Evolutionary conservation across 23 tunicate species (phyloP), one percentile per base, ranked within the genome.

Genomic region (Ascidia mentula): DNA sequence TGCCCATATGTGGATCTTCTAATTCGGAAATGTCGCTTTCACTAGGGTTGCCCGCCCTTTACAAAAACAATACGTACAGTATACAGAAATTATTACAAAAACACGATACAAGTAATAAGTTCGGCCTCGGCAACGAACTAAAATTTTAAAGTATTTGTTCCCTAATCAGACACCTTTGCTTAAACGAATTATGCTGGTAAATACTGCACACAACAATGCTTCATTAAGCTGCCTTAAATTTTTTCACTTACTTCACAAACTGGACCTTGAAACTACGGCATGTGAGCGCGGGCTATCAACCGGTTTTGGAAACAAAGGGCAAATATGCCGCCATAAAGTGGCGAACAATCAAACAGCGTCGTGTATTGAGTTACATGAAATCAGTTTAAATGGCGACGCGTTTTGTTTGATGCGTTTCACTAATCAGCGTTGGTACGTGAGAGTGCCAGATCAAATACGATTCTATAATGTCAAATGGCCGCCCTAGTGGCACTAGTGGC

Each of bases 21-120:
- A 80, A 30, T 18, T 80, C 77, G 2, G 84, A 80, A 5, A 72
- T 34, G 33, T 80, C 84, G 17, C 76, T 65, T 42, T 39, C 84
- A 40, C 69, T 80, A 4, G 69, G 84, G 22, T 71, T 61, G 31
- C 24, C 69, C 7, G 84, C 42, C 31, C 84, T 80, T 20, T 36
- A 8, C 38, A 34, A 71, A 71, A 8, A 69, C 33, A 42, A 42
- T 42, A n/a, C n/a, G n/a, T n/a, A n/a, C n/a, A n/a, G n/a, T n/a
- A n/a, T n/a, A n/a, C n/a, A n/a, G n/a, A n/a, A n/a, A n/a, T n/a
- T n/a, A n/a, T n/a, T n/a, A n/a, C n/a, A n/a, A n/a, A n/a, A n/a
- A n/a, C n/a, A n/a, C n/a, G n/a, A n/a, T n/a, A n/a, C n/a, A n/a
- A n/a, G n/a, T n/a, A n/a, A n/a, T n/a, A n/a, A n/a, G n/a, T n/a